A percentile compares a stretch with the other conserved stretches of the same genome.
These are phyloP conservation scores for Chrysaora quinquecirrha DNA, from an alignment of 30 jellyfish, hydroid and myxozoan species.

Conservation along the genomic window DNA sequence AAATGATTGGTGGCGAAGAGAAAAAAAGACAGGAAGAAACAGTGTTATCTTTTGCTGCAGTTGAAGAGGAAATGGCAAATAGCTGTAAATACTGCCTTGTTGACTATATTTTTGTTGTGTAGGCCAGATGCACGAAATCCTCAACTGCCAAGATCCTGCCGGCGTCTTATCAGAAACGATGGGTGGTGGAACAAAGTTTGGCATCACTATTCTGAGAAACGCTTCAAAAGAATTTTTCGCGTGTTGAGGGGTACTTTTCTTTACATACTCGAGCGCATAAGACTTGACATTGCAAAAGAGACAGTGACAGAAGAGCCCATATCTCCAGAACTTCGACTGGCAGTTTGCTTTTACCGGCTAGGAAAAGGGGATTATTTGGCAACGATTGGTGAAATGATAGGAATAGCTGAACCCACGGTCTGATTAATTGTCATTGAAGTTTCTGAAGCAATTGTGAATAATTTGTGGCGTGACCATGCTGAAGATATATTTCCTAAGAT, in stretches of 20 bases:
- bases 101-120: no score
- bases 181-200: not conserved
- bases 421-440: no score
- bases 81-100: no score
- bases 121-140: no score
- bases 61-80: no score
- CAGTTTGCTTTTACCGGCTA: not conserved
- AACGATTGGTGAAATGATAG: not conserved
- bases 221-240: not conserved
- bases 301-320: not conserved
- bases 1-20: no score
- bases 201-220: not conserved
- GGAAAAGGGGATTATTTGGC: not conserved
- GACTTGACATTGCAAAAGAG: not conserved
- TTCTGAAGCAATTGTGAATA: no score
- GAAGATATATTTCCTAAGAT: no score
- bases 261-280: not conserved
- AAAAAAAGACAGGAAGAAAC: no score
- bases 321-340: constrained; percentile 1
- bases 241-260: not conserved
- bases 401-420: not conserved
- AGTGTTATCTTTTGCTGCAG: no score
- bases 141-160: not conserved
- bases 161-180: not conserved
- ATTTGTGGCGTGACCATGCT: no score